Evolutionary conservation across 1,140 invertebrate genomes (phyloP), one percentile per base, ranked within the genome.

Genomic region (Megalopta genalis): DNA sequence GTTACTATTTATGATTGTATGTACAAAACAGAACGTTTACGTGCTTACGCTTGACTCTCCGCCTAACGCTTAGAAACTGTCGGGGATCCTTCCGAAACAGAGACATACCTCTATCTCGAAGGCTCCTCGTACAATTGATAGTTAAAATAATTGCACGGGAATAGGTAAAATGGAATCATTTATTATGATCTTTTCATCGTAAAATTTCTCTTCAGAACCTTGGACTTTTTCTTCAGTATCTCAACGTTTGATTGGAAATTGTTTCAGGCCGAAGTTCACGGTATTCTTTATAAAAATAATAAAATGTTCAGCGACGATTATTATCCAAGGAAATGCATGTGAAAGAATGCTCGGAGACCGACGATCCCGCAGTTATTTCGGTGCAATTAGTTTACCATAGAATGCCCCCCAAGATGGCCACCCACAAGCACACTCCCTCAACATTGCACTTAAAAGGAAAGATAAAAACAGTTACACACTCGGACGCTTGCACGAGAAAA

Each of bases 21-120:
- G 68, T 77, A 77, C 76, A 77, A 71, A 77, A 46, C 59, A 72
- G 76, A 72, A 77, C 59, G 54, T 42, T 46, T 60, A 57, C 68
- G 66, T 52, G 76, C 59, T 77, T 27, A 23, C 76, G 42, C 39
- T 54, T 46, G 32, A 23, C 42, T 71, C 23, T 2, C 16, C 46
- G 52, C 64, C 10, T 10, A 54, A 42, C 4, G 46, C 18, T 59
- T 39, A 16, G 0, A 27, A 37, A 77, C 65, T 42, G 32, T 32
- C 4, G 49, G n/a, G 39, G 62, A 21, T 42, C 3, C 27, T 5
- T 2, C 27, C 0, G 5, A 1, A 1, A 32, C 4, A 32, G 32
- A 32, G 32, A 32, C n/a, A n/a, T n/a, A n/a, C 4, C 32, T 32
- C 32, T 32, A 10, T 46, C 16, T 37, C 25, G 57, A 21, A 42